Evolutionary conservation across 2,113 vertebrate genomes (phyloP), one percentile per base, ranked within the genome.

Genomic region (Calonectris borealis): DNA sequence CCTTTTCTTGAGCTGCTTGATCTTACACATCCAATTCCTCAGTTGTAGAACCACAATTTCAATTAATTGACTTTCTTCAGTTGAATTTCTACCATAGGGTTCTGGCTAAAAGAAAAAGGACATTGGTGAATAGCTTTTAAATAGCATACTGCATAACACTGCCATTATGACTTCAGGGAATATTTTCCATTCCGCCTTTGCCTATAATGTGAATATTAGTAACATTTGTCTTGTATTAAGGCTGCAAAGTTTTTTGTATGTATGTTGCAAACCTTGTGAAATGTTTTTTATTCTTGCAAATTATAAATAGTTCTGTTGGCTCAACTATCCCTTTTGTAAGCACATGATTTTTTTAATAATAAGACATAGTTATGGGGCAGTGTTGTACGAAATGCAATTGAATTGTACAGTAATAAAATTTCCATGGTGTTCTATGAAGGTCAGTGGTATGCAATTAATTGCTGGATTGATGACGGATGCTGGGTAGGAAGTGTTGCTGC

Each of bases 401-500:
- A 97, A 97, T 97, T 97, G 94, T 96, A 93, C 97, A 98, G 98
- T 98, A 98, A 98, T 97, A 97, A 98, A 97, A 99, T 99, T 99
- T 98, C 98, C 98, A 98, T 98, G 98, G 98, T 98, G 97, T 97
- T 95, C 94, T 97, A 57, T 94, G 95, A 94, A 97, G 98, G 98
- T 98, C 97, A 97, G 95, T 98, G 98, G 98, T 97, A 98, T 98
- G 98, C 98, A 98, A 98, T 99, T 99, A 99, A 98, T 97, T 98
- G 97, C 96, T 93, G 95, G 90, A 97, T 97, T 95, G 86, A 90
- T 97, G 98, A 98, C 73, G 97, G 97, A 97, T 93, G 83, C 97
- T 98, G 97, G 91, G 92, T 97, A 97, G 98, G 97, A 99, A 98
- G 98, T 98, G 98, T 98, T 98, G 98, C 97, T 98, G 93, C 96